A percentile compares a stretch with the other conserved stretches of the same genome.
These are phyloP conservation scores for Drosophila mimetica DNA, from an alignment of 2,888 invertebrate genomes.

Conservation along the genomic window DNA sequence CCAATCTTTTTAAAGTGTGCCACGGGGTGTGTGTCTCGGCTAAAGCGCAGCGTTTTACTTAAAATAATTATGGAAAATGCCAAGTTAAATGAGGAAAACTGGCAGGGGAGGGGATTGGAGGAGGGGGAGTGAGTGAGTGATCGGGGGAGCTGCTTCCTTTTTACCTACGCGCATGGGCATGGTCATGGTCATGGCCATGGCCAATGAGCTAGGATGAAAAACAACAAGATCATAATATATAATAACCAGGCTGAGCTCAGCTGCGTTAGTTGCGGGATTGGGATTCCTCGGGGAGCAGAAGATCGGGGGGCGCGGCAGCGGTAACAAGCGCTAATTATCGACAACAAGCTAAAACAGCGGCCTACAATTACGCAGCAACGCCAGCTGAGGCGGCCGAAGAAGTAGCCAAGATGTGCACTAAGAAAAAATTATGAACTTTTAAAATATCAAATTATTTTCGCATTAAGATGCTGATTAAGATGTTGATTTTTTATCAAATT, in stretches of 20 bases:
- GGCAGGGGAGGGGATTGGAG: no score
- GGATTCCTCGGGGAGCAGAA: slow-evolving; percentile 23
- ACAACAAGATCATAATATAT: slow-evolving; percentile 78
- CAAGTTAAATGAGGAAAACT: slow-evolving; percentile 32
- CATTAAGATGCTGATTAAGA: no score
- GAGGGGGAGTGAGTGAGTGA: slow-evolving; percentile 23
- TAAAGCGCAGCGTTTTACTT: slow-evolving; percentile 65
- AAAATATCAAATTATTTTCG: no score
- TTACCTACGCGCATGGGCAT: slow-evolving; percentile 43
- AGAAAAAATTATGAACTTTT: not conserved
- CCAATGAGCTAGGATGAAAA: slow-evolving; percentile 77
- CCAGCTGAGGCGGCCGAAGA: slow-evolving; percentile 23
- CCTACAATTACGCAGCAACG: slow-evolving; percentile 70
- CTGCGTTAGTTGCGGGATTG: slow-evolving; percentile 29
- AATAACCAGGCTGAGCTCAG: slow-evolving; percentile 63
- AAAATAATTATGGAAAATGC: slow-evolving; percentile 77
- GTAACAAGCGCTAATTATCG: slow-evolving; percentile 80
- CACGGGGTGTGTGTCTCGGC: slow-evolving; percentile 70
- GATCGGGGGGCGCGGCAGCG: slow-evolving; percentile 54
- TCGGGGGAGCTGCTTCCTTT: slow-evolving; percentile 66
- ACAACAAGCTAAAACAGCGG: slow-evolving; percentile 79
- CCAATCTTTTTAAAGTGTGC: slow-evolving; percentile 19
- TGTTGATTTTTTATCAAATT: no score
- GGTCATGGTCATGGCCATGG: slow-evolving; percentile 75
- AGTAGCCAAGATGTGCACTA: slow-evolving; percentile 13